A percentile compares a stretch with the other conserved stretches of the same genome.
Evolutionary conservation across 2,113 vertebrate genomes (phyloP).

Genomic region (Heterocephalus glaber): DNA sequence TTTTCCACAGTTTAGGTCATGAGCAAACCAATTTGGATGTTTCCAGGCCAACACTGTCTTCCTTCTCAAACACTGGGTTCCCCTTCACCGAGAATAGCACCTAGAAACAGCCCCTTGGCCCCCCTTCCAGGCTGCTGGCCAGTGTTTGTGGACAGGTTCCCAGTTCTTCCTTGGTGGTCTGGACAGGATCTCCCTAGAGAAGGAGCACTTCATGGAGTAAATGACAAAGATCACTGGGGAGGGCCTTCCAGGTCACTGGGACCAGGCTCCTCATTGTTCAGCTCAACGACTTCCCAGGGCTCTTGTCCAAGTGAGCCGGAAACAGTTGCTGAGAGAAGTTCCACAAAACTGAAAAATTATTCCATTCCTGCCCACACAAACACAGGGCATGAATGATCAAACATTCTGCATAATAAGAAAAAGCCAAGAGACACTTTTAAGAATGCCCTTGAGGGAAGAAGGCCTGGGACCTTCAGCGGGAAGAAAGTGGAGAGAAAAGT

Average conservation of each 20-base stretch:
- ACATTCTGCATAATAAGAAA: neutral
- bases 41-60: neutral
- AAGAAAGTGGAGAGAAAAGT: neutral
- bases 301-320: neutral
- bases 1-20: neutral
- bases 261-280: neutral
- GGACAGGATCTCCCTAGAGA: slow-evolving; percentile 61
- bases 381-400: neutral
- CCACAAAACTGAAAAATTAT: neutral
- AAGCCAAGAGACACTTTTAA: neutral
- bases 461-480: neutral
- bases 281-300: slow-evolving; percentile 46
- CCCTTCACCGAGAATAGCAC: neutral
- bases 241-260: slow-evolving; percentile 29
- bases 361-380: slow-evolving; percentile 52
- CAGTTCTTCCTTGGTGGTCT: slow-evolving; percentile 64
- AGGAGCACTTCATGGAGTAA: slow-evolving; percentile 49
- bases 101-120: slow-evolving; percentile 57
- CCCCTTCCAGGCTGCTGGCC: slow-evolving; percentile 17
- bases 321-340: slow-evolving; percentile 20
- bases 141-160: slow-evolving; percentile 52
- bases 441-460: neutral
- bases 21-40: neutral
- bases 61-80: neutral
- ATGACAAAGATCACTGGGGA: neutral